Evolutionary conservation across 2,888 invertebrate genomes (phyloP).

Genomic region (Agrochola circellaris): DNA sequence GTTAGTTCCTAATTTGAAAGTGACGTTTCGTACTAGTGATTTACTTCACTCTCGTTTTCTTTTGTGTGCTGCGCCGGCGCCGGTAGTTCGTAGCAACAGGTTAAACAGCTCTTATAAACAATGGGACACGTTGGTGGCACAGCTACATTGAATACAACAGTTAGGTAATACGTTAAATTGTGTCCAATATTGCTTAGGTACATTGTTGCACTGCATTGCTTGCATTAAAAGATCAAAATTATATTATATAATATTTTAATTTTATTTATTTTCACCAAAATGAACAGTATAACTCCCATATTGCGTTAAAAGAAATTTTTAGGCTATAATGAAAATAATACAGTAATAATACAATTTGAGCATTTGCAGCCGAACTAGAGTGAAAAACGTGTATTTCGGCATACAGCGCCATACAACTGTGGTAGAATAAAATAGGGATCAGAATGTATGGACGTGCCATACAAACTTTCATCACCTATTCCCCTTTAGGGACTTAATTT

Average conservation of each 20-base stretch:
- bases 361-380: too few relatives aligned
- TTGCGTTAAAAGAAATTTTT: too few relatives aligned
- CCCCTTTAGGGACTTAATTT: not conserved
- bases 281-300: too few relatives aligned
- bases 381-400: too few relatives aligned
- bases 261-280: too few relatives aligned
- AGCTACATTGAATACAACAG: conserved; percentile 23
- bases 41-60: conserved; percentile 48
- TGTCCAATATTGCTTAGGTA: not conserved
- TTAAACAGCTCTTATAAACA: conserved; percentile 46
- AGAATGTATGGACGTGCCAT: too few relatives aligned
- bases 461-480: not conserved
- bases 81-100: conserved; percentile 38
- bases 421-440: not conserved
- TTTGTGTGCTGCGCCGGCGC: conserved; percentile 21
- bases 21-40: conserved; percentile 34
- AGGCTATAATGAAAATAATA: too few relatives aligned
- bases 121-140: conserved; percentile 34
- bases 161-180: conserved; percentile 9
- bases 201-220: not conserved
- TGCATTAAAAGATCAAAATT: not conserved
- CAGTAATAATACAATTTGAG: too few relatives aligned
- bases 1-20: conserved; percentile 46
- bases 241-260: too few relatives aligned
- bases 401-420: too few relatives aligned